Evolutionary conservation across 2,797 vertebrate species (phyloP).

Genomic region (Spondyliosoma cantharus): DNA sequence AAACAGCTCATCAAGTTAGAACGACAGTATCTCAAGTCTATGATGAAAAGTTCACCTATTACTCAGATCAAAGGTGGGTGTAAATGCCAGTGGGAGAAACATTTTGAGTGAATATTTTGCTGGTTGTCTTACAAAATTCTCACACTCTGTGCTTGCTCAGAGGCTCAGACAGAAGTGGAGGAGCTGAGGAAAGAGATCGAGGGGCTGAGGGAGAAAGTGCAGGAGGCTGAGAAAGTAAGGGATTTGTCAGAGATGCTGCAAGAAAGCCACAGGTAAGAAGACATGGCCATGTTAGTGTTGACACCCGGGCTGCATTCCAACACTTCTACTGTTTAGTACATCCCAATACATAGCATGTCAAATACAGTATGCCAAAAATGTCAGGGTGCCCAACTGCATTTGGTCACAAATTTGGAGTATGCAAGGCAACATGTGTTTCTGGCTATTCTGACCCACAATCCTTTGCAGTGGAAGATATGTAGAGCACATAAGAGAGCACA

Average conservation of each 20-base stretch:
- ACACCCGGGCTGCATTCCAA: background rate
- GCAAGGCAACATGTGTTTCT: too few species aligned
- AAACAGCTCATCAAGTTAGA: slow-evolving; percentile 84
- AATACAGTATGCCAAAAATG: too few species aligned
- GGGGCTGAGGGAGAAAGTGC: slow-evolving; percentile 79
- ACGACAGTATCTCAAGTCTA: slow-evolving; percentile 76
- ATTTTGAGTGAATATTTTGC: background rate
- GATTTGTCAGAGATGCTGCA: slow-evolving; percentile 82
- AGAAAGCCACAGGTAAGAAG: slow-evolving; percentile 84
- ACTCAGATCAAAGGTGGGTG: slow-evolving; percentile 79
- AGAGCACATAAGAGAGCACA: too few species aligned
- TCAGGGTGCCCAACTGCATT: too few species aligned
- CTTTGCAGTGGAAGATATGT: too few species aligned
- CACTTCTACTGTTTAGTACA: too few species aligned
- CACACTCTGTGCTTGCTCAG: slow-evolving; percentile 66
- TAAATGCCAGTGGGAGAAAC: background rate
- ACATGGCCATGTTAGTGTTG: background rate
- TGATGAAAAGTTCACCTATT: slow-evolving; percentile 66
- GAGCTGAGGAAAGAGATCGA: slow-evolving; percentile 81
- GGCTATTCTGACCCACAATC: too few species aligned
- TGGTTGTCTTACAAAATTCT: background rate
- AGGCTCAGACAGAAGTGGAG: slow-evolving; percentile 80
- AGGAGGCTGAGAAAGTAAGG: slow-evolving; percentile 77
- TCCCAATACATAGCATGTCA: too few species aligned
- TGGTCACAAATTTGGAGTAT: too few species aligned